Base-by-base conservation (phyloP, 2,888 invertebrate species). In the Drosophila neoperkinsi region DNA sequence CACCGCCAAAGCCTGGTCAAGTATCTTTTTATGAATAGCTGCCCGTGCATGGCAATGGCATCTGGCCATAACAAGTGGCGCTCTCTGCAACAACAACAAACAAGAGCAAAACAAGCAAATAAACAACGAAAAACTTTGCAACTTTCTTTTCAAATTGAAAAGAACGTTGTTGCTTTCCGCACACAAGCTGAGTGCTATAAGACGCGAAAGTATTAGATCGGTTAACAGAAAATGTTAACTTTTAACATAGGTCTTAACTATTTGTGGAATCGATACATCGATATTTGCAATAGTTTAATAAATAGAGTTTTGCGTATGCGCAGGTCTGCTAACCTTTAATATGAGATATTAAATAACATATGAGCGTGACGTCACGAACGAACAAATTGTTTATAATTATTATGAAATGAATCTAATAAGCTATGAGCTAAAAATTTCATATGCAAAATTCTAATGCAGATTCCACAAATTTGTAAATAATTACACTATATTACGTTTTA, bases 11-110 rank as follows among this genome's bases (percentile, higher is more conserved):
- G 58, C 66, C 58, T 71, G 67, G 64, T 71, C 69, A 71, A 74
- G 75, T 60, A 16, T 38, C 36, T 28, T 61, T 50, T 50, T 46
- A 46, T 68, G 65, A 49, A 79, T 62, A 55, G 60, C 34, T 60
- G 50, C 58, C 58, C 58, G 43, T 21, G 34, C 33, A 51, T 41
- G 62, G 49, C 13, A 62, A 43, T 59, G 58, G 53, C 58, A 65
- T 38, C 49, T 33, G 31, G 52, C 31, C n/a, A 36, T 30, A 83
- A 71, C 89, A 87, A 87, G 89, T 89, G 84, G 82, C 76, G 81
- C 78, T 88, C 74, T 57, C 58, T 73, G 25, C 41, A 36, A 61
- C 38, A 63, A 69, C 43, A 67, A 62, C 25, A 59, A 34, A 55
- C 36, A 41, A 67, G 59, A 68, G 65, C 41, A 38, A 64, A 80